A percentile compares a stretch with the other conserved stretches of the same genome.
These are phyloP conservation scores for Artibeus lituratus DNA, from an alignment of 2,797 vertebrate genomes.

Conservation along the genomic window DNA sequence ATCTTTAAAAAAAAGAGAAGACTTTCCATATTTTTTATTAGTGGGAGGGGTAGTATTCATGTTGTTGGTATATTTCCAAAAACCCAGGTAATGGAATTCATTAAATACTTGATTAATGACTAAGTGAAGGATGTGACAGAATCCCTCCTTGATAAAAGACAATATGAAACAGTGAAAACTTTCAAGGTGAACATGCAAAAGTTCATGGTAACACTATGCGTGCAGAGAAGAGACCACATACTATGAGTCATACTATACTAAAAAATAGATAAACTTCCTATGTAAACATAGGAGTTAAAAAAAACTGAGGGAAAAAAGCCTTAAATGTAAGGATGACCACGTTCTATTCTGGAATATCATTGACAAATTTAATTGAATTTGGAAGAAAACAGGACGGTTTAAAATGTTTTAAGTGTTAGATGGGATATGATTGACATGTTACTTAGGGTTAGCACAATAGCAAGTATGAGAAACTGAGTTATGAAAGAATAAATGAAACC, in stretches of 20 bases:
- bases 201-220: not conserved
- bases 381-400: not conserved
- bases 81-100: not conserved
- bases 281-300: not conserved
- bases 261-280: not conserved
- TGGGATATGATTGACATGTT: not conserved
- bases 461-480: not conserved
- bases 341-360: not conserved
- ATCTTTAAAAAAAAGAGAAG: too few species aligned
- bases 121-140: not conserved
- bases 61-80: not conserved
- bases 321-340: not conserved
- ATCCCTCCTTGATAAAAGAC: not conserved
- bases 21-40: not conserved
- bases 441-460: not conserved
- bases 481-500: not conserved
- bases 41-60: not conserved
- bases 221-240: not conserved
- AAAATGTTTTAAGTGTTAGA: not conserved
- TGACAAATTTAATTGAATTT: not conserved
- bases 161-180: not conserved
- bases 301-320: not conserved
- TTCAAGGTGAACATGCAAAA: not conserved
- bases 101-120: constrained; percentile 1
- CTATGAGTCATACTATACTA: not conserved